Evolutionary conservation across 2,113 vertebrate genomes (phyloP).

Genomic region (Columba janthina): DNA sequence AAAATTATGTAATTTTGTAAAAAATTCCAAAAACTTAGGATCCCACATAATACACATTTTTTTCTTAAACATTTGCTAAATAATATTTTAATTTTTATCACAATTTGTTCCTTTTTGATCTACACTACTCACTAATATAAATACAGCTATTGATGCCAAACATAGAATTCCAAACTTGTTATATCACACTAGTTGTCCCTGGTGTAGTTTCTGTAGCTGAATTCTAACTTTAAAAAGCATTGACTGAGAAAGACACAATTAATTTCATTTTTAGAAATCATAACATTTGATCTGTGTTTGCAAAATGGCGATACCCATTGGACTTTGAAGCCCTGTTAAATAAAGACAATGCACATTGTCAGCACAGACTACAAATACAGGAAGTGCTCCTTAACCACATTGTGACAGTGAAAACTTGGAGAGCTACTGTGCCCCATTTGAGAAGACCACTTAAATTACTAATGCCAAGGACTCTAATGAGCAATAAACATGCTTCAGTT

Average conservation of each 20-base stretch:
- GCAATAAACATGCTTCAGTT: not conserved
- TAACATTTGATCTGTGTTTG: not conserved
- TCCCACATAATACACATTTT: not conserved
- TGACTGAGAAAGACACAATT: not conserved
- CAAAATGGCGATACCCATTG: not conserved
- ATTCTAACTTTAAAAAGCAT: not conserved
- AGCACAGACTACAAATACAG: not conserved
- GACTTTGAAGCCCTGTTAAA: not conserved
- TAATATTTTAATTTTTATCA: not conserved
- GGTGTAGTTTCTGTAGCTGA: not conserved
- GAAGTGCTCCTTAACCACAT: not conserved
- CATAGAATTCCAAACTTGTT: not conserved
- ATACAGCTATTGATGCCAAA: not conserved
- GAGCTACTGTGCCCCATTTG: not conserved
- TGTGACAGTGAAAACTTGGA: not conserved
- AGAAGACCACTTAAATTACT: not conserved
- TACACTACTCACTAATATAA: not conserved
- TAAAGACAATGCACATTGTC: not conserved
- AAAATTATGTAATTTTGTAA: not conserved
- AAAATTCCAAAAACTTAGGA: not conserved
- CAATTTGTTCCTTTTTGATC: not conserved
- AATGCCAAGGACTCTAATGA: not conserved
- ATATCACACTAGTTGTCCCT: not conserved
- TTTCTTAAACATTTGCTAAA: not conserved
- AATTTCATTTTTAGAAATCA: not conserved